These are phyloP conservation scores for Drosophila rufa DNA, from an alignment of 1,140 invertebrate species.

Conservation along the genomic window DNA sequence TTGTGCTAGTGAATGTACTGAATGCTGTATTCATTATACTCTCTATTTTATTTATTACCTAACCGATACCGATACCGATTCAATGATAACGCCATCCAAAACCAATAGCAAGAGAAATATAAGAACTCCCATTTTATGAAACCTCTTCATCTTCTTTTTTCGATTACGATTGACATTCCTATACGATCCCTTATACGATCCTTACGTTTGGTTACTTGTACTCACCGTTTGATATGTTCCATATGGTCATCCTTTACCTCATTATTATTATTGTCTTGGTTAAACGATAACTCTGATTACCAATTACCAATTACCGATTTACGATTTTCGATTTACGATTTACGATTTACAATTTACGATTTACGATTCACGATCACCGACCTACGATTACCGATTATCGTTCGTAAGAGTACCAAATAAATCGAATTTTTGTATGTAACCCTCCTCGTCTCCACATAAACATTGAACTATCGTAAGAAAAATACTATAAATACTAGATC, in stretches of 20 bases:
- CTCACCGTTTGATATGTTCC: conserved; percentile 51
- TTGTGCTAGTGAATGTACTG: conserved; percentile 85
- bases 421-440: conserved; percentile 20
- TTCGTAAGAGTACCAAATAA: conserved; percentile 32
- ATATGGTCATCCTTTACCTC: conserved; percentile 31
- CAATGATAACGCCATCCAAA: conserved; percentile 59
- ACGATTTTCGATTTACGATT: conserved; percentile 13
- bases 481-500: conserved; percentile 5
- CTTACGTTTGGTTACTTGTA: conserved; percentile 43
- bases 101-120: conserved; percentile 76
- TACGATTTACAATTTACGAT: neutral
- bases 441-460: conserved; percentile 1
- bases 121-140: conserved; percentile 31
- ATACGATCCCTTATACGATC: conserved; percentile 31
- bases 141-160: conserved; percentile 22
- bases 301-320: conserved; percentile 9
- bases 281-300: conserved; percentile 8
- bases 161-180: conserved; percentile 46
- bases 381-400: conserved; percentile 21
- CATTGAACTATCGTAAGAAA: conserved; percentile 9
- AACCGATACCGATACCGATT: conserved; percentile 80
- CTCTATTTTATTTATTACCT: conserved; percentile 80
- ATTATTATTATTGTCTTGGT: conserved; percentile 37
- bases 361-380: conserved; percentile 7
- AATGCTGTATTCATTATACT: conserved; percentile 85